Percentiles rank a stretch among this genome's conserved stretches.
phyloP scores from a whole-genome alignment of 92 coral and sea anemone species.

The Epizoanthus rinbou region DNA sequence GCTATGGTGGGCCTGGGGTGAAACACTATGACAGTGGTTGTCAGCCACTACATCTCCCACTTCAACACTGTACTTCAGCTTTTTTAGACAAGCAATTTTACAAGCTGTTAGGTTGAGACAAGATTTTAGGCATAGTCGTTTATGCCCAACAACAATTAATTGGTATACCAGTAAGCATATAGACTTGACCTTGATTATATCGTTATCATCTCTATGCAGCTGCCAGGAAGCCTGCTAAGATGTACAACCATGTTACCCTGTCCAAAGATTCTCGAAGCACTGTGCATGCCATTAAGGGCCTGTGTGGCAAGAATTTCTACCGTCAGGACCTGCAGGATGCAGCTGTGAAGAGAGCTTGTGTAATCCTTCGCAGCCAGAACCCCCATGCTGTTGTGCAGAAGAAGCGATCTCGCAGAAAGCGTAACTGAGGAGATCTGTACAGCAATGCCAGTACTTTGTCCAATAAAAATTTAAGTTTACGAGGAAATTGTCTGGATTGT shows the following conservation, averaged over 20 bases:
- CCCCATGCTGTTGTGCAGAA: slow-evolving; percentile 91
- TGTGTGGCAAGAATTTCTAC: slow-evolving; percentile 81
- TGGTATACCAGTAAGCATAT: background rate
- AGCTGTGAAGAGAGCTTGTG: slow-evolving; percentile 90
- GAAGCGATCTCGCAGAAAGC: slow-evolving; percentile 98
- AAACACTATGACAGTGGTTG: too few species aligned
- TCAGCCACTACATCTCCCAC: too few species aligned
- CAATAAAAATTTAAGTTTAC: slow-evolving; percentile 38
- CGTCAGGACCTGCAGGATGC: slow-evolving; percentile 88
- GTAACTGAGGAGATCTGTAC: slow-evolving; percentile 59
- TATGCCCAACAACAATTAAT: too few species aligned
- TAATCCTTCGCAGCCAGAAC: slow-evolving; percentile 92
- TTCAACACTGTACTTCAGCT: too few species aligned
- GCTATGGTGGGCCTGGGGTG: too few species aligned
- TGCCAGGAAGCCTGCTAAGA: slow-evolving; percentile 81
- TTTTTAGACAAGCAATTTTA: too few species aligned
- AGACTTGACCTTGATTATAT: too few species aligned
- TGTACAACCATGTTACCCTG: slow-evolving; percentile 62
- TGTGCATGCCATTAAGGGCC: slow-evolving; percentile 74
- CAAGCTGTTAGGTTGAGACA: background rate
- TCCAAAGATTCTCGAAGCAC: slow-evolving; percentile 82
- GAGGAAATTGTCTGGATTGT: background rate
- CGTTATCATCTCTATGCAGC: slow-evolving; percentile 46
- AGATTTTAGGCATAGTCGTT: background rate
- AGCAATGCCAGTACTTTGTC: slow-evolving; percentile 4